Evolutionary conservation across 2,797 vertebrate species (phyloP), one percentile per base, ranked within the genome.

Genomic region (Strix occidentalis): DNA sequence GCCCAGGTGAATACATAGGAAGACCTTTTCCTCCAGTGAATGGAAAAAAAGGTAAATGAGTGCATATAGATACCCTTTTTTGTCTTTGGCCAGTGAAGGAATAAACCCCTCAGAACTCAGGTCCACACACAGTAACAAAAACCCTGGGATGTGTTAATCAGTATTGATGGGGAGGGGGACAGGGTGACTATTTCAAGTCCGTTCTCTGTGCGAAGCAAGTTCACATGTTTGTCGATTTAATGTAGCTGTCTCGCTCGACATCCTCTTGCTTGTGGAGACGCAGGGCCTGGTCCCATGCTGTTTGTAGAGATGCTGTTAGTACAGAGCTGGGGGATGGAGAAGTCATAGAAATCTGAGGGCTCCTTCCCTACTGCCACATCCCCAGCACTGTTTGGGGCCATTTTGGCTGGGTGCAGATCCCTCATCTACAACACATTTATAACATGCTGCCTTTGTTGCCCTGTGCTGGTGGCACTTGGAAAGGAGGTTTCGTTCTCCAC

Each of bases 181-280:
- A 25, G 39, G 20, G 39, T 65, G 18, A 65, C 43, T 84, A 5
- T 26, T 48, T 33, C 35, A 69, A 65, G 15, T n/a, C 28, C 37
- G 6, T 54, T 89, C 33, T 51, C 70, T 57, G 23, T 66, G 78
- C 11, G 2, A 70, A 69, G 39, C 43, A 24, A 71, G n/a, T 90
- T 86, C 58, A 41, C 2, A 6, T 81, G 24, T 72, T 69, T 74
- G 54, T 70, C 20, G 3, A 28, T 69, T 45, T 84, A 58, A 54
- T 50, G 45, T 48, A 26, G 7, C 63, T 64, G 31, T 78, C 58
- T 90, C 16, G 50, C 50, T 79, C 0, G 0, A 80, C 53, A 70
- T 70, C 53, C 58, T 82, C 28, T 43, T 2, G 1, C 31, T 80
- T 0, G 0, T n/a, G 33, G 43, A 57, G 50, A 68, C 1, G 9